phyloP scores from a whole-genome alignment of 1,140 invertebrate genomes.

The Phymorhynchus buccinoides region DNA sequence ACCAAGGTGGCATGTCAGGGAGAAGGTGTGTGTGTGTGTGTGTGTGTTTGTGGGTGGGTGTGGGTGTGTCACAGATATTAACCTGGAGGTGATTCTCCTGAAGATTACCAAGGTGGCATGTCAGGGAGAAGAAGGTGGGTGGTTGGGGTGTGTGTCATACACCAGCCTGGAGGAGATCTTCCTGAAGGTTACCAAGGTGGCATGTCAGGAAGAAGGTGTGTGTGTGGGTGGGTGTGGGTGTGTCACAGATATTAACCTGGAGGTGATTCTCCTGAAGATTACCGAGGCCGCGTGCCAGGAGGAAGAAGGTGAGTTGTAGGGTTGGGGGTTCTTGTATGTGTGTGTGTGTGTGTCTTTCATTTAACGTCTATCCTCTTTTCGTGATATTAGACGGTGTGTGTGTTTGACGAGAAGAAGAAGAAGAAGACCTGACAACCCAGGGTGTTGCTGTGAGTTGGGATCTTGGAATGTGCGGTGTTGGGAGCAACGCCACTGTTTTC shows the following conservation, averaged over 20 bases:
- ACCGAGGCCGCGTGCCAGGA: conserved; percentile 70
- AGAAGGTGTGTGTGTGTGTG: neutral
- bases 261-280: conserved; percentile 77
- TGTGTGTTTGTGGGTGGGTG: neutral
- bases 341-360: no score
- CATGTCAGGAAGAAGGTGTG: conserved; percentile 55
- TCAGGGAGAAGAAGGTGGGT: conserved; percentile 50
- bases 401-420: no score
- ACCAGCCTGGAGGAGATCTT: conserved; percentile 79
- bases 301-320: conserved; percentile 30
- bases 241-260: conserved; percentile 76
- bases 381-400: no score
- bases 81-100: conserved; percentile 78
- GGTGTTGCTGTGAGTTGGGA: no score
- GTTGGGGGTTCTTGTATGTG: no score
- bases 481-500: no score
- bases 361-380: no score
- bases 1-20: conserved; percentile 68
- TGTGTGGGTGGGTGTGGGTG: no score
- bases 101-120: conserved; percentile 73
- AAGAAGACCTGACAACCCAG: no score
- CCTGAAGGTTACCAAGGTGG: conserved; percentile 74
- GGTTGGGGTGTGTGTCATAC: conserved; percentile 52
- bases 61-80: conserved; percentile 72
- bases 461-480: no score